These are phyloP conservation scores for Aphelenchoides fujianensis DNA, from an alignment of 1,140 invertebrate species.

Conservation along the genomic window DNA sequence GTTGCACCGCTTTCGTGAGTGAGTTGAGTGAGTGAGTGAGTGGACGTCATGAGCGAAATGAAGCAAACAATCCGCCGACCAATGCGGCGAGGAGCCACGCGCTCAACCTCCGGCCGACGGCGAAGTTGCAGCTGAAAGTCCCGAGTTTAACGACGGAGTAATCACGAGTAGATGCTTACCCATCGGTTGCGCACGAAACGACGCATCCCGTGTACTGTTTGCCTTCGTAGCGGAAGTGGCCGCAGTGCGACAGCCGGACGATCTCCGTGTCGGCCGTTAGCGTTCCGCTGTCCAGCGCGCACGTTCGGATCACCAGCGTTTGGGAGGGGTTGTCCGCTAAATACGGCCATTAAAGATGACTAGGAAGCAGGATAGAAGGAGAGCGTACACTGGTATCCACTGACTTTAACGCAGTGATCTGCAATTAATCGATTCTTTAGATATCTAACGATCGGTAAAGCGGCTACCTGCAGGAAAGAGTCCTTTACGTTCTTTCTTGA, in stretches of 20 bases:
- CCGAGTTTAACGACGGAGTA: background rate
- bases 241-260: constrained; percentile 64
- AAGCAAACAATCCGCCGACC: background rate
- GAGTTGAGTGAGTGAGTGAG: no score
- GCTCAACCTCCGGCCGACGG: background rate
- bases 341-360: constrained; percentile 8
- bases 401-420: constrained; percentile 90
- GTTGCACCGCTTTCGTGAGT: no score
- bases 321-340: constrained; percentile 59
- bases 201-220: constrained; percentile 64
- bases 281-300: constrained; percentile 66
- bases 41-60: no score
- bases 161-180: no score
- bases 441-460: no score
- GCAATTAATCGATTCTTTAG: no score
- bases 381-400: constrained; percentile 76
- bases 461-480: constrained; percentile 94
- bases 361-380: constrained; percentile 18
- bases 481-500: constrained; percentile 82
- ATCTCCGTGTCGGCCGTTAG: constrained; percentile 64
- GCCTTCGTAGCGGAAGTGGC: constrained; percentile 64
- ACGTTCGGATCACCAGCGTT: constrained; percentile 64
- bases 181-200: constrained; percentile 59
- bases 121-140: background rate
- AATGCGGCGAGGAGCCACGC: background rate